phyloP scores from a whole-genome alignment of 2,113 vertebrate species.

The Astur gentilis region DNA sequence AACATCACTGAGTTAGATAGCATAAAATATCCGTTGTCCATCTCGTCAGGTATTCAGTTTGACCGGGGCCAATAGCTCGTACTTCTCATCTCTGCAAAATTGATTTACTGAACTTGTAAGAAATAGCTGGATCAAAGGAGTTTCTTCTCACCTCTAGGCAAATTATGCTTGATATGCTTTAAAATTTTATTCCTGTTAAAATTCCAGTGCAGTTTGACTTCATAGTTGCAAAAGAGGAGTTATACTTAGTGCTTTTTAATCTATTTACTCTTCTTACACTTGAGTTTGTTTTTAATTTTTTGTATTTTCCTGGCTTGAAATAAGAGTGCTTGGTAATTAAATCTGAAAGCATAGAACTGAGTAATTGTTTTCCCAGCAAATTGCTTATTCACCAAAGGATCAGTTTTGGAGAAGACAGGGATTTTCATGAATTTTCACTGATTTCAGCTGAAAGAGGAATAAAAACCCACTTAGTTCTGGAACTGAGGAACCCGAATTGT shows the following conservation, averaged over 20 bases:
- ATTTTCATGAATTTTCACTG: background rate
- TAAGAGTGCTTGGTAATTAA: background rate
- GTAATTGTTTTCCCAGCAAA: background rate
- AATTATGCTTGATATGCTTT: background rate
- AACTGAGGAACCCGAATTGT: background rate
- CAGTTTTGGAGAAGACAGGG: background rate
- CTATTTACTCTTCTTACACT: background rate
- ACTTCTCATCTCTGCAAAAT: background rate
- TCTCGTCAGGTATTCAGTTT: background rate
- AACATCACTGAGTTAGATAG: background rate
- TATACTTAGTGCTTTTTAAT: background rate
- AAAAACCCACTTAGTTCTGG: background rate
- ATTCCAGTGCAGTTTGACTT: background rate
- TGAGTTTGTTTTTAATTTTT: background rate
- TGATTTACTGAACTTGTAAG: background rate
- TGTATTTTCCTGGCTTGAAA: background rate
- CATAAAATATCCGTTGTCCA: background rate
- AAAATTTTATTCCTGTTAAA: background rate
- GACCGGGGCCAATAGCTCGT: background rate
- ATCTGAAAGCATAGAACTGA: background rate
- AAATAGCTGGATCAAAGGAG: background rate
- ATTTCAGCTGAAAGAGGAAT: background rate
- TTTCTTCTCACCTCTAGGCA: background rate
- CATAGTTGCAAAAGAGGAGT: background rate
- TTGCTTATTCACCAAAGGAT: background rate